These are phyloP conservation scores for Hydrochoerus hydrochaeris DNA, from an alignment of 2,113 vertebrate species.

Conservation along the genomic window DNA sequence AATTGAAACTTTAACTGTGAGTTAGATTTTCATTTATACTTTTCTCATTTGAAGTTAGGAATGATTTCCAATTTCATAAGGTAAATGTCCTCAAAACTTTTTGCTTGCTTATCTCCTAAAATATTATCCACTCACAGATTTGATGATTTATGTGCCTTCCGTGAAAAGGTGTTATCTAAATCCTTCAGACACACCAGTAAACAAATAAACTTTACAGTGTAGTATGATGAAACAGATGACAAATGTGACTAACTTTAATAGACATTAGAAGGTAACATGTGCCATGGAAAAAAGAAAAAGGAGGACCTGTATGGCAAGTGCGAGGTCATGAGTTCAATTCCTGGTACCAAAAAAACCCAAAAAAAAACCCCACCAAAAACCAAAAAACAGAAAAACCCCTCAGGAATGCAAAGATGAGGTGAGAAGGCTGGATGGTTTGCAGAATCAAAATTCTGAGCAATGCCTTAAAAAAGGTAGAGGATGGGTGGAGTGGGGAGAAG, in stretches of 20 bases:
- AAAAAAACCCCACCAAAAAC: no score
- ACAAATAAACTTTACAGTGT: neutral
- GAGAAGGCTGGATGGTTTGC: neutral
- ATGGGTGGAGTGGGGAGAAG: neutral
- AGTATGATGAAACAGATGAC: neutral
- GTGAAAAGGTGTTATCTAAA: neutral
- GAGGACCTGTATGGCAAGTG: neutral
- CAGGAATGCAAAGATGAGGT: neutral
- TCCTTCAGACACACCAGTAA: neutral
- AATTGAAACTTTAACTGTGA: neutral
- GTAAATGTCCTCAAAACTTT: neutral
- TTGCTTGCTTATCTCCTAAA: neutral
- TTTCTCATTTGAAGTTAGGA: neutral
- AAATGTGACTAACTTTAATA: neutral
- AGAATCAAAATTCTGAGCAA: neutral
- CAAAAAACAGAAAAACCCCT: neutral
- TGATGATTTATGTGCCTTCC: neutral
- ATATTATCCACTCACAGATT: constrained; percentile 6
- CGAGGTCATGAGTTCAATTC: no score
- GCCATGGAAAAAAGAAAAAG: neutral
- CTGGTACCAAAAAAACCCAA: no score
- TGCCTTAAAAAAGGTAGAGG: neutral
- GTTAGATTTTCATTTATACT: neutral
- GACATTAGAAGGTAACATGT: neutral
- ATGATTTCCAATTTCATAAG: neutral